Evolutionary conservation across 2,888 invertebrate species (phyloP).

Genomic region (Philonicus albiceps): DNA sequence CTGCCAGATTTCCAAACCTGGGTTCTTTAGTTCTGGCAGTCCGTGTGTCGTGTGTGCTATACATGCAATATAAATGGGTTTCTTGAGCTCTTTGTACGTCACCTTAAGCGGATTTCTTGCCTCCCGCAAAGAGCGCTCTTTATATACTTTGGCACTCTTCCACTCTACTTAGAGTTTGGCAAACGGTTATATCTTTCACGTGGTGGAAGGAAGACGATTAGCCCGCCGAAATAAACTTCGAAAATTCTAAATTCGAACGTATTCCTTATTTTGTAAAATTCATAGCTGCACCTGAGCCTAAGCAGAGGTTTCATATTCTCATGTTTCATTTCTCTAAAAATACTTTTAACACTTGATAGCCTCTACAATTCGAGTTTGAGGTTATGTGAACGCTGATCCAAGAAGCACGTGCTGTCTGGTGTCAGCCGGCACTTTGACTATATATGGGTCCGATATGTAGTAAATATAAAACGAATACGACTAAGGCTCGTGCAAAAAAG

Average conservation of each 20-base stretch:
- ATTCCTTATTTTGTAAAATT: not conserved
- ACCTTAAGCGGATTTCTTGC: not conserved
- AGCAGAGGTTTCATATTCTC: not conserved
- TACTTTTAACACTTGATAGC: not conserved
- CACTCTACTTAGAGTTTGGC: not conserved
- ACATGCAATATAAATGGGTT: not conserved
- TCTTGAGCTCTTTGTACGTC: not conserved
- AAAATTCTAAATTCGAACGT: not conserved
- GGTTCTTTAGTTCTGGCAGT: not conserved
- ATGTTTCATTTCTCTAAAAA: not conserved
- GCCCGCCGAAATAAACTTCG: not conserved
- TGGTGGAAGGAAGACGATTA: not conserved
- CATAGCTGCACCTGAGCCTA: not conserved
- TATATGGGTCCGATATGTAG: not conserved
- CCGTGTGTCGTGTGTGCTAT: not conserved
- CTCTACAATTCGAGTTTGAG: not conserved
- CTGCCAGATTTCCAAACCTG: not conserved
- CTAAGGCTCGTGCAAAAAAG: not conserved
- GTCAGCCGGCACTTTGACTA: not conserved
- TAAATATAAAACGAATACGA: not conserved
- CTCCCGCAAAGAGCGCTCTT: not conserved
- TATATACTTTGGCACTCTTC: not conserved
- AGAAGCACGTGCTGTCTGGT: not conserved
- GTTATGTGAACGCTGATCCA: not conserved
- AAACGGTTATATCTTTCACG: not conserved